Conservation (phyloP, 2,797 vertebrate genomes). For the Lagocephalus sceleratus region DNA sequence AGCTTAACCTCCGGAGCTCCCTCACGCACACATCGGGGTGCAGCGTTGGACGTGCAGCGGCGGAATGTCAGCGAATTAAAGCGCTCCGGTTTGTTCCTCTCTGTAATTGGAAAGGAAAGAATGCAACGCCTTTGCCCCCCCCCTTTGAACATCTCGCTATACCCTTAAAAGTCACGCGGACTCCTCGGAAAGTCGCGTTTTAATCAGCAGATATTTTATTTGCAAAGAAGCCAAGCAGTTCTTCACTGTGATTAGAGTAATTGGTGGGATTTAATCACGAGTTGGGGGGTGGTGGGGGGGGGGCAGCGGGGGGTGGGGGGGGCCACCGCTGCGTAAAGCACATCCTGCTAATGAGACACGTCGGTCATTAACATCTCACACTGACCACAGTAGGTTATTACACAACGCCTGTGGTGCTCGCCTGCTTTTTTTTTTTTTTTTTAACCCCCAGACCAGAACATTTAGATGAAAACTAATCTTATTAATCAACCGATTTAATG, state of each 20-base stretch:
- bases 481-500: not conserved
- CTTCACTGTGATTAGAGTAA: slow-evolving; percentile 75
- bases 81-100: slow-evolving; percentile 11
- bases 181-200: slow-evolving; percentile 29
- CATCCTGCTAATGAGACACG: slow-evolving; percentile 70
- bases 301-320: slow-evolving; percentile 56
- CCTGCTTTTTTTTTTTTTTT: slow-evolving; percentile 20
- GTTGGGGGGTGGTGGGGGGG: slow-evolving; percentile 66
- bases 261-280: slow-evolving; percentile 74
- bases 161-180: slow-evolving; percentile 5
- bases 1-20: slow-evolving; percentile 41
- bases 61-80: slow-evolving; percentile 20
- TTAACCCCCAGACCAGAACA: slow-evolving; percentile 1
- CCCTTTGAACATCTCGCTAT: slow-evolving; percentile 12
- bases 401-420: slow-evolving; percentile 43
- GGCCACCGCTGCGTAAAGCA: slow-evolving; percentile 71
- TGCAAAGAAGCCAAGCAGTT: slow-evolving; percentile 58
- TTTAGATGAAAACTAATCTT: slow-evolving; percentile 1
- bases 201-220: slow-evolving; percentile 66
- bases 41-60: slow-evolving; percentile 14
- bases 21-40: slow-evolving; percentile 4
- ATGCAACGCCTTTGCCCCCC: not conserved
- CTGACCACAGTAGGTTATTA: slow-evolving; percentile 59
- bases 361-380: slow-evolving; percentile 66
- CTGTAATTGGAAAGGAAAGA: not conserved